Conservation (phyloP, 2,888 invertebrate species). For the Drosophila kuntzei region DNA sequence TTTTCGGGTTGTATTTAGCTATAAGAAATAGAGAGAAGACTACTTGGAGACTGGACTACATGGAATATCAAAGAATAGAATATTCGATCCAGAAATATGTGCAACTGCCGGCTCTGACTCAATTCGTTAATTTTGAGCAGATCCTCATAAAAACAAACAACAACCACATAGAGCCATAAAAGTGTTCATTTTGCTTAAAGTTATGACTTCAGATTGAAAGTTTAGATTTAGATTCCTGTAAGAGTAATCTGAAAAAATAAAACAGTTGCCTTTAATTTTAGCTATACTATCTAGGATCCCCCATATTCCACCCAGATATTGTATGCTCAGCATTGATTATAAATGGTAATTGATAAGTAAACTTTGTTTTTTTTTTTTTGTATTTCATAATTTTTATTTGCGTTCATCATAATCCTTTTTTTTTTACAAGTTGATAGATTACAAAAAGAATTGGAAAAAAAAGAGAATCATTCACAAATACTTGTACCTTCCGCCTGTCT, state of each 20-base stretch:
- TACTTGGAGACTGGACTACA: background rate
- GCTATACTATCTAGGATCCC: too few relatives aligned
- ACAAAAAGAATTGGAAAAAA: constrained; percentile 23
- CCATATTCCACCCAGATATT: too few relatives aligned
- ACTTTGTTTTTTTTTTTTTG: background rate
- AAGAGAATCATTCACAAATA: constrained; percentile 49
- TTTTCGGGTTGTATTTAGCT: background rate
- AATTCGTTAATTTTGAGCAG: too few relatives aligned
- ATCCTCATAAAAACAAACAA: too few relatives aligned
- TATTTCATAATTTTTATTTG: constrained; percentile 41
- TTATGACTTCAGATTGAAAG: too few relatives aligned
- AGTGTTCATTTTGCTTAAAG: too few relatives aligned
- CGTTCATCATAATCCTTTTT: constrained; percentile 34
- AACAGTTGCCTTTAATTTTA: background rate
- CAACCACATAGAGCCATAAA: too few relatives aligned
- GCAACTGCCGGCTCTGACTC: too few relatives aligned
- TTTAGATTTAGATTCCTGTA: too few relatives aligned
- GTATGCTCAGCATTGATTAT: too few relatives aligned
- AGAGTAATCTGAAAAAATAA: too few relatives aligned
- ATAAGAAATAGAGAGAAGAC: background rate
- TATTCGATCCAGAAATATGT: background rate
- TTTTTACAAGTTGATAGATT: constrained; percentile 47
- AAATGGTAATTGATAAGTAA: too few relatives aligned
- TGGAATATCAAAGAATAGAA: background rate
- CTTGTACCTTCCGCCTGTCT: constrained; percentile 46